A percentile compares a stretch with the other conserved stretches of the same genome.
Conservation (phyloP, 1,140 invertebrate genomes). For the Drosophila azteca region DNA sequence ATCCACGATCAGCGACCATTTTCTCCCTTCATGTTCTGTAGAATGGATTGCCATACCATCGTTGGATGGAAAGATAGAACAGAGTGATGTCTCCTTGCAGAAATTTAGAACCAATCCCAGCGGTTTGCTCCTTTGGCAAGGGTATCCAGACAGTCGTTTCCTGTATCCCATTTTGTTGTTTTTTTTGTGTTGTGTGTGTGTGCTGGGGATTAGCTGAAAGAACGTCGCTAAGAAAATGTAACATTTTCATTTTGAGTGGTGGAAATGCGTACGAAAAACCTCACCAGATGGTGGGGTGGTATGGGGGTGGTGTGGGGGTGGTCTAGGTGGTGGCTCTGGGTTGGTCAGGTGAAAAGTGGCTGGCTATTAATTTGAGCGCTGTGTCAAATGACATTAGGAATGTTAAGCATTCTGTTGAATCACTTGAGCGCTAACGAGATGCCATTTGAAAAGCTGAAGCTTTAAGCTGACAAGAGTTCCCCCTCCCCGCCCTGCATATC, state of each 20-base stretch:
- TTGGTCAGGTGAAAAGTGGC: constrained; percentile 78
- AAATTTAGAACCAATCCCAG: too few species aligned
- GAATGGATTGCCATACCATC: too few species aligned
- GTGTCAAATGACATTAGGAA: constrained; percentile 79
- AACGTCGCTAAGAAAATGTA: constrained; percentile 45
- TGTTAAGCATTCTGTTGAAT: constrained; percentile 80
- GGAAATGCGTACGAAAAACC: constrained; percentile 61
- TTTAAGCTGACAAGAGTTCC: constrained; percentile 37
- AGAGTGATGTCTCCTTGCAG: too few species aligned
- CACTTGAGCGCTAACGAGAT: constrained; percentile 77
- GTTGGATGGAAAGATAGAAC: too few species aligned
- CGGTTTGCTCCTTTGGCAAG: neutral
- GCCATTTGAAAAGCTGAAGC: constrained; percentile 72
- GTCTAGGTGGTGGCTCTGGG: constrained; percentile 1
- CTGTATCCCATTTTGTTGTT: neutral
- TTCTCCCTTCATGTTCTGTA: too few species aligned
- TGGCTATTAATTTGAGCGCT: constrained; percentile 78
- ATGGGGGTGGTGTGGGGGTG: neutral
- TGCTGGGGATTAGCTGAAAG: constrained; percentile 65
- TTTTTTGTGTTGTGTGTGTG: constrained; percentile 4
- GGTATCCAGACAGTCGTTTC: neutral
- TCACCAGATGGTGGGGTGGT: constrained; percentile 3
- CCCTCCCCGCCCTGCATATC: neutral
- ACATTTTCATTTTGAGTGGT: constrained; percentile 60
- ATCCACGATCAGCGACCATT: too few species aligned